Base-by-base conservation (phyloP, 92 coral and sea anemone species). In the Zoanthus gigantus region DNA sequence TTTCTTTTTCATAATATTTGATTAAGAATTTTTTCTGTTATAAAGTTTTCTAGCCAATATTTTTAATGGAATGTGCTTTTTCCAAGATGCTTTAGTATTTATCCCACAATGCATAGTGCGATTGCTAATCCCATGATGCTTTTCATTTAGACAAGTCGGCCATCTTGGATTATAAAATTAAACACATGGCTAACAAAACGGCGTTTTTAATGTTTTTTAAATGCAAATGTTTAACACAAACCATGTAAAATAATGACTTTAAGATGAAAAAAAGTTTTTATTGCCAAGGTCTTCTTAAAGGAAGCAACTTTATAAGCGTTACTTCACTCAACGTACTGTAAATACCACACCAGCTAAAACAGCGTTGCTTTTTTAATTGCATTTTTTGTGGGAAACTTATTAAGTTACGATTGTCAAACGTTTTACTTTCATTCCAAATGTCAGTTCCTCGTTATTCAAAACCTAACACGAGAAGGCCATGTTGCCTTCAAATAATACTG, bases 301-400 rank as follows among this genome's bases (percentile, higher is more conserved):
- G 61, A 56, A 79, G 85, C 85, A 79, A 53, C 84, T n/a, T n/a
- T n/a, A n/a, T n/a, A n/a, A n/a, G n/a, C n/a, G n/a, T n/a, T n/a
- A n/a, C n/a, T 79, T 79, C 84, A 79, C 84, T 79, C 71, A 71
- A 79, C 46, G 84, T 56, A 23, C 84, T 79, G 84, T 79, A 54
- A 79, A 71, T 79, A 79, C 84, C 84, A 79, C 53, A 17, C 44
- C 42, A 57, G 84, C 57, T 79, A 58, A n/a, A 58, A 79, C 71
- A 47, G n/a, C 60, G 44, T 77, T 77, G 61, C 82, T 54, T 54
- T 16, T 54, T 6, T 54, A 54, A 54, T 54, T 54, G 61, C 61
- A 54, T 54, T 54, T 54, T 54, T 54, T 54, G 54, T 50, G 10
- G 54, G 10, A 50, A 50, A 50, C 54, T 50, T 53, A 76, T 76